These are phyloP conservation scores for Campopleginae sp. DNA, from an alignment of 2,888 invertebrate genomes.

Conservation along the genomic window DNA sequence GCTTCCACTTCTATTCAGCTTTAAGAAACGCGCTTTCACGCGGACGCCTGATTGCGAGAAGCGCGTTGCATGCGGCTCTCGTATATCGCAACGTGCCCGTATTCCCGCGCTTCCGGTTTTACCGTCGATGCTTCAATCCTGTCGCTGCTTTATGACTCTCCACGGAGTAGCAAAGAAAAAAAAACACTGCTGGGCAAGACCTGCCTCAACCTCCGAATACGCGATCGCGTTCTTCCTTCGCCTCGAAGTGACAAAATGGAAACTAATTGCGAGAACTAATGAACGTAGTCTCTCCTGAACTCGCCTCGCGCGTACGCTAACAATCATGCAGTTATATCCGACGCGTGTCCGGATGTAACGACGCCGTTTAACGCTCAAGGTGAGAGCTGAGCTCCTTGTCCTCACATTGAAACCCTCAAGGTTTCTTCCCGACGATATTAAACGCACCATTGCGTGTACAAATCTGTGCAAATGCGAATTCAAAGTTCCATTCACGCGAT, in stretches of 20 bases:
- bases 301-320: slow-evolving; percentile 47
- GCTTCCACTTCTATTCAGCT: slow-evolving; percentile 54
- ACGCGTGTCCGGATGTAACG: slow-evolving; percentile 63
- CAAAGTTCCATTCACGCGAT: not conserved
- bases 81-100: slow-evolving; percentile 45
- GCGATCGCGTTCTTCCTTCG: not conserved
- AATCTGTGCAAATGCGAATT: not conserved
- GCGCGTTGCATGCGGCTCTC: slow-evolving; percentile 42
- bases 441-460: slow-evolving; percentile 15
- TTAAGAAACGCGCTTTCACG: slow-evolving; percentile 59
- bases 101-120: slow-evolving; percentile 61
- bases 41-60: slow-evolving; percentile 39
- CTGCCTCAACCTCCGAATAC: slow-evolving; percentile 30
- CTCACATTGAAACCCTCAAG: slow-evolving; percentile 45
- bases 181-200: slow-evolving; percentile 49
- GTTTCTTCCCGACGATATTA: slow-evolving; percentile 6
- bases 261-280: not conserved
- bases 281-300: not conserved
- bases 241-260: not conserved
- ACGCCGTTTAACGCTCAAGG: slow-evolving; percentile 64
- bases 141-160: slow-evolving; percentile 24
- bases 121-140: slow-evolving; percentile 53
- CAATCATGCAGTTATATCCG: slow-evolving; percentile 44
- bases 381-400: slow-evolving; percentile 52
- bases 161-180: slow-evolving; percentile 30